Evolutionary conservation across 2,888 invertebrate genomes (phyloP).

Genomic region (Apamea anceps): DNA sequence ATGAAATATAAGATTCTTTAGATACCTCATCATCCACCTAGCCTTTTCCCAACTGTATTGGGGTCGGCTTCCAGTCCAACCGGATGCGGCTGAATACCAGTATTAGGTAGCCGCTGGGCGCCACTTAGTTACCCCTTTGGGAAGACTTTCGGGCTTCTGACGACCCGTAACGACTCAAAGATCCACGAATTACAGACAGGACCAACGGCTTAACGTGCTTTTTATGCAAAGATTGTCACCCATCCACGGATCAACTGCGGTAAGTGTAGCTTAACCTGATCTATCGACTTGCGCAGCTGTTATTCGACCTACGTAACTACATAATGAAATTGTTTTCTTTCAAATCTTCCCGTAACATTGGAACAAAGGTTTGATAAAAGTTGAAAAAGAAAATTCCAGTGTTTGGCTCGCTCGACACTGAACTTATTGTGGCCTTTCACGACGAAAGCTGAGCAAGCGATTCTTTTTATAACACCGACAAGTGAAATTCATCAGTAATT

Average conservation of each 20-base stretch:
- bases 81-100: background rate
- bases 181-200: background rate
- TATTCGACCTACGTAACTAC: background rate
- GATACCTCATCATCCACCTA: too few species aligned
- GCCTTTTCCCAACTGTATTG: background rate
- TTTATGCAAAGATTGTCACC: background rate
- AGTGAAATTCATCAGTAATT: slow-evolving; percentile 20
- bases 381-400: background rate
- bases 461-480: slow-evolving; percentile 12
- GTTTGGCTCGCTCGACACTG: background rate
- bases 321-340: background rate
- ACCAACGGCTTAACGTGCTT: background rate
- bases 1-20: background rate
- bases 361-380: slow-evolving; percentile 6
- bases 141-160: background rate
- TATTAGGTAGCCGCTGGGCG: background rate
- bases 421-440: slow-evolving; percentile 10
- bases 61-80: too few species aligned
- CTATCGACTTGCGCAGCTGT: background rate
- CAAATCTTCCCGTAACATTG: background rate
- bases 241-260: too few species aligned
- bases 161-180: background rate
- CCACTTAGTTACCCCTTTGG: background rate
- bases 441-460: background rate
- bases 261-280: background rate